These are phyloP conservation scores for Trichonephila inaurata DNA, from an alignment of 1,140 invertebrate genomes.

Conservation along the genomic window DNA sequence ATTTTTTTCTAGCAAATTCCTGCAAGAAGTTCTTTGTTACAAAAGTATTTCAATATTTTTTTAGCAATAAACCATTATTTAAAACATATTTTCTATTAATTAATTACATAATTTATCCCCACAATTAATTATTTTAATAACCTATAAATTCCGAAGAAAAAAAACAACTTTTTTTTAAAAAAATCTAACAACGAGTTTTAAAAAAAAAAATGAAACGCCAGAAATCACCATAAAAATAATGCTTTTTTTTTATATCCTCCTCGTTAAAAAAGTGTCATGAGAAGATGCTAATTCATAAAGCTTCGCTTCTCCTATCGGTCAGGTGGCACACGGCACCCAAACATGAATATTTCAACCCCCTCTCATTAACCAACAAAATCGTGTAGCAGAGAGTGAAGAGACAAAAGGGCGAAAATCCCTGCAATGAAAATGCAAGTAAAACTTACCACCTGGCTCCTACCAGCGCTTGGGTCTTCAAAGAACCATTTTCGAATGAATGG, in stretches of 20 bases:
- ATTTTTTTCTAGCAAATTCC: no score
- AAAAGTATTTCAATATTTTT: no score
- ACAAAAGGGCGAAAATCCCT: conserved; percentile 67
- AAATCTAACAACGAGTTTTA: background rate
- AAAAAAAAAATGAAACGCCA: background rate
- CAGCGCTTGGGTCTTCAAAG: conserved; percentile 62
- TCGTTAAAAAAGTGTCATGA: conserved; percentile 3
- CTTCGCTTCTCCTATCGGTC: conserved; percentile 22
- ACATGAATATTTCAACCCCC: conserved; percentile 72
- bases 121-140: background rate
- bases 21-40: no score
- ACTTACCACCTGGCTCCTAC: conserved; percentile 63
- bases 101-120: background rate
- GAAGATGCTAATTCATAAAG: conserved; percentile 41
- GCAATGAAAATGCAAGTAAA: conserved; percentile 75
- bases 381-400: conserved; percentile 23
- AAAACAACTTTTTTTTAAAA: background rate
- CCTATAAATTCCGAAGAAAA: background rate
- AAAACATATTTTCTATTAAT: no score
- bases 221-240: conserved; percentile 1
- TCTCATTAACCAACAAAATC: conserved; percentile 60
- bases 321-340: conserved; percentile 70
- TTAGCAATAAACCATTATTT: no score
- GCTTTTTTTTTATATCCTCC: background rate
- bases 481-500: conserved; percentile 76